Conservation (phyloP, 2,113 vertebrate species). For the Hippocampus zosterae region DNA sequence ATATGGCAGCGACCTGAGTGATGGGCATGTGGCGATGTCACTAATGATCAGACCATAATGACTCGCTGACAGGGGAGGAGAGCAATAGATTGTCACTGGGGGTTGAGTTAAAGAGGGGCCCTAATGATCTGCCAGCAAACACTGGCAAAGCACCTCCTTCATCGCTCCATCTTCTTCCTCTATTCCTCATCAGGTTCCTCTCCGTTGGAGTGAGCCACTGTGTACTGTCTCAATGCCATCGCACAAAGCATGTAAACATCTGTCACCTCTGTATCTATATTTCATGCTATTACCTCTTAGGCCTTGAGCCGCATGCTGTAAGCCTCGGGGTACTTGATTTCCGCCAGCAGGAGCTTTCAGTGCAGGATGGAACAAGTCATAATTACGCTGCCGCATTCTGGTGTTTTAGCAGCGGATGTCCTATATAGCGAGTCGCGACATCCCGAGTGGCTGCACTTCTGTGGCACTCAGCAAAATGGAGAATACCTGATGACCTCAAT, state of each 20-base stretch:
- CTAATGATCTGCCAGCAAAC: constrained; percentile 69
- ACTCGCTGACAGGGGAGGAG: constrained; percentile 74
- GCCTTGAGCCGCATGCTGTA: constrained; percentile 64
- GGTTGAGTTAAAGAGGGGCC: constrained; percentile 66
- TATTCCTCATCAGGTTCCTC: constrained; percentile 57
- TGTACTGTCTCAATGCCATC: constrained; percentile 66
- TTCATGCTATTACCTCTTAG: constrained; percentile 74
- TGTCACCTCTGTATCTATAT: constrained; percentile 68
- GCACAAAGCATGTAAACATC: constrained; percentile 63
- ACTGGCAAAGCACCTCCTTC: constrained; percentile 59
- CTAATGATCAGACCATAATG: constrained; percentile 76
- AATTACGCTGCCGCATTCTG: constrained; percentile 58
- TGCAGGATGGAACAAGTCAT: constrained; percentile 62
- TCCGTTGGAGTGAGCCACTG: constrained; percentile 54
- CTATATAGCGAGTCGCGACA: constrained; percentile 56
- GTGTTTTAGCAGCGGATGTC: constrained; percentile 69
- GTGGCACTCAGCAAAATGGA: constrained; percentile 69
- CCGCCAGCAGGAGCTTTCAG: constrained; percentile 59
- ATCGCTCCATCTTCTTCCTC: constrained; percentile 59
- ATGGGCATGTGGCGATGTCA: constrained; percentile 71
- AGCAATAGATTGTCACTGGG: constrained; percentile 71
- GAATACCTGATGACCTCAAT: constrained; percentile 68
- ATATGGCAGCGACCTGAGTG: constrained; percentile 69
- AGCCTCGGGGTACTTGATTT: constrained; percentile 69
- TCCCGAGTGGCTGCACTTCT: constrained; percentile 68